phyloP scores from a whole-genome alignment of 2,888 invertebrate species.

The Drosophila siamana region DNA sequence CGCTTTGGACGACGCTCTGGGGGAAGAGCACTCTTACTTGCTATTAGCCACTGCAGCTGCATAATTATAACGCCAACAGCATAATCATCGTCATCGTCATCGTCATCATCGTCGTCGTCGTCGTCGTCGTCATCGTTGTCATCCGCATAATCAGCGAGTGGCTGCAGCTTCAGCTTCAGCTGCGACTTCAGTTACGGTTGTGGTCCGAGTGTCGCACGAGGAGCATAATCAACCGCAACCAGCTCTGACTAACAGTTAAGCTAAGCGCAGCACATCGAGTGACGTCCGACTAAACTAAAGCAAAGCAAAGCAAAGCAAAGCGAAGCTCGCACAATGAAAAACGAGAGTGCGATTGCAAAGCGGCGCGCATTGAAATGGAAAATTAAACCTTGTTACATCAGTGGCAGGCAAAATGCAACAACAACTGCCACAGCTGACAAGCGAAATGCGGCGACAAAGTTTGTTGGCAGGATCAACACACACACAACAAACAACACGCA shows the following conservation, averaged over 20 bases:
- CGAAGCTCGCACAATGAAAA: constrained; percentile 71
- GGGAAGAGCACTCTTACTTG: constrained; percentile 21
- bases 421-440: constrained; percentile 56
- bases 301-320: not conserved
- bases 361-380: constrained; percentile 83
- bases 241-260: constrained; percentile 44
- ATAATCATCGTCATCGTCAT: constrained; percentile 51
- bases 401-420: constrained; percentile 65
- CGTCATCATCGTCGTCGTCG: constrained; percentile 30
- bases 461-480: constrained; percentile 65
- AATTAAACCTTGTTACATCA: constrained; percentile 85
- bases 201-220: constrained; percentile 54
- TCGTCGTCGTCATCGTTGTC: constrained; percentile 22
- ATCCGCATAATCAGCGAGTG: constrained; percentile 55
- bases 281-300: constrained; percentile 35
- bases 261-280: constrained; percentile 23
- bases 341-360: constrained; percentile 82
- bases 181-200: constrained; percentile 63
- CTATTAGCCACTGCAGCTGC: constrained; percentile 62
- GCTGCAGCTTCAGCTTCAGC: constrained; percentile 59
- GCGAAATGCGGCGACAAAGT: constrained; percentile 59
- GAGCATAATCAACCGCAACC: constrained; percentile 82
- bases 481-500: constrained; percentile 34
- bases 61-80: constrained; percentile 69
- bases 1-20: constrained; percentile 1